Evolutionary conservation across 2,113 vertebrate genomes (phyloP), one percentile per base, ranked within the genome.

Genomic region (Pelodiscus sinensis): DNA sequence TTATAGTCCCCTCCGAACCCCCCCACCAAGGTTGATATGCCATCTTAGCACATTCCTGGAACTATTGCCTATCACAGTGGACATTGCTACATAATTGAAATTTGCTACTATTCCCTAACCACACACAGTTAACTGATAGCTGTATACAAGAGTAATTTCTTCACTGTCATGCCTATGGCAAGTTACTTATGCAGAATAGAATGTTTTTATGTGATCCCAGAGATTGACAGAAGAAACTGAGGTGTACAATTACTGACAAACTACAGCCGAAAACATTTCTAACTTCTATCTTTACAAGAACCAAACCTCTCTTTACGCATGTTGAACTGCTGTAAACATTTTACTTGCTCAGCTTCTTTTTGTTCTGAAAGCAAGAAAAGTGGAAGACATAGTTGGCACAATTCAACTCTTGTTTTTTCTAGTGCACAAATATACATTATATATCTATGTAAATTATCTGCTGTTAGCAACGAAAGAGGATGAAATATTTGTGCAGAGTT

Each of bases 51-150:
- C 38, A 12, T 65, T 79, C 51, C 15, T 51, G 65, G 77, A 87
- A 5, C 55, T 1, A 0, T 54, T 15, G 8, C 60, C 88, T 62
- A 11, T 65, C 18, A 4, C 35, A 25, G 9, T 50, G 0, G 0
- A 0, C 54, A 55, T n/a, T 6, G 35, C 31, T 87, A 85, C 62
- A 19, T 18, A n/a, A 16, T 5, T 44, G 54, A 89, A 79, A 31
- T 9, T 79, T 19, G 24, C 25, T 7, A 89, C 55, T 55, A 31
- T 12, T 84, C 7, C 22, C 68, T 35, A 54, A 51, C 24, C 68
- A 4, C 19, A 84, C 71, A 83, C 25, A 91, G 51, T 3, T 1
- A 1, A 29, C 29, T 73, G 31, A 3, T 12, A 3, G 22, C 71
- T 8, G 2, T 44, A 24, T 38, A 44, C 38, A 75, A 38, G 22